Percentiles rank a stretch among this genome's conserved stretches.
Conservation (phyloP, 1,140 invertebrate species). For the Thaumetopoea pityocampa region DNA sequence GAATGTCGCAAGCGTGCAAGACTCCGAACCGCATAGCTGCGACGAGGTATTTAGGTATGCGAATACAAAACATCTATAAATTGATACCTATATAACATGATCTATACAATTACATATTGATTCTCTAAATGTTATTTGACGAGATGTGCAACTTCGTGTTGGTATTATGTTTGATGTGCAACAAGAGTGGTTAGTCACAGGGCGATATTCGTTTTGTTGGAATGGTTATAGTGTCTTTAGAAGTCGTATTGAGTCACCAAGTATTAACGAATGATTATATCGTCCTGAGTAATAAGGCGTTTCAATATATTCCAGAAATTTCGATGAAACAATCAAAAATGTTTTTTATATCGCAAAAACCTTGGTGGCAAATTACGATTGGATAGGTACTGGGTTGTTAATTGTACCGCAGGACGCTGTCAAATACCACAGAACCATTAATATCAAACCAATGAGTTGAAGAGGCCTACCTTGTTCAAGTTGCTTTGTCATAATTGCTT, state of each 20-base stretch:
- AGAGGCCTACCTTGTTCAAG: constrained; percentile 46
- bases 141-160: constrained; percentile 17
- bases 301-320: too few relatives aligned
- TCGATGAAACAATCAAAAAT: not conserved
- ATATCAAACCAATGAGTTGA: constrained; percentile 48
- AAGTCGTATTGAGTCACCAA: constrained; percentile 20
- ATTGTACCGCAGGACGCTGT: constrained; percentile 29
- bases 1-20: constrained; percentile 32
- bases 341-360: not conserved
- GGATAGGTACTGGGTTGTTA: constrained; percentile 22
- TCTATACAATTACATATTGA: constrained; percentile 13
- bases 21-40: constrained; percentile 35
- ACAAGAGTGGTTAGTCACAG: constrained; percentile 68
- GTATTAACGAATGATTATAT: too few relatives aligned
- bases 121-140: constrained; percentile 6
- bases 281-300: too few relatives aligned
- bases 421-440: constrained; percentile 48
- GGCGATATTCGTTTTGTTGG: constrained; percentile 40
- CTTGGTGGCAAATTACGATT: constrained; percentile 12
- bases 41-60: constrained; percentile 24
- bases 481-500: constrained; percentile 46
- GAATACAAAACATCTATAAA: constrained; percentile 16
- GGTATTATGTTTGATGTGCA: constrained; percentile 31
- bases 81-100: constrained; percentile 16
- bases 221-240: constrained; percentile 36